Base-by-base conservation (phyloP, 2,113 vertebrate genomes). In the Dasyprocta punctata region DNA sequence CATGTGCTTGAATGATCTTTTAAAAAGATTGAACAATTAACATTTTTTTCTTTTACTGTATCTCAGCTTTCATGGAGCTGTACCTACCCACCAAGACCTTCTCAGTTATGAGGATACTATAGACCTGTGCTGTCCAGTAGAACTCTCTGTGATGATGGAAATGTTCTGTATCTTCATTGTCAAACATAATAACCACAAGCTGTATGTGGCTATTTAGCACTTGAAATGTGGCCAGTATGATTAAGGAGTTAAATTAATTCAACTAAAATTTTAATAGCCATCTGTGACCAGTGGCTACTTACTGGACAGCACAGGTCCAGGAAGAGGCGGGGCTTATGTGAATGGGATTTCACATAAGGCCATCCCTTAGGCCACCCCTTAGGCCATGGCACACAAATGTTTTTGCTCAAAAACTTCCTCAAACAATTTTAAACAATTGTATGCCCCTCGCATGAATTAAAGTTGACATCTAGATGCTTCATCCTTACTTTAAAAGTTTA, bases 401-500 rank as follows among this genome's bases (percentile, higher is more conserved):
- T 92, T 95, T 94, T 80, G 58, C 14, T 33, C 7, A 33, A 28
- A 8, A 47, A 17, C 30, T 61, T 91, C 89, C 61, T 89, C 28
- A 91, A 93, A 89, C 33, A 96, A 20, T 82, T 85, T 89, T 81
- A 86, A 95, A 47, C 75, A 63, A 49, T 47, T 88, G 28, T 30
- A 6, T n/a, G 38, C 7, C 36, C 52, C 38, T 60, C 87, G 60
- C 36, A 73, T 61, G 94, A 92, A 90, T 77, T 60, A 54, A 93
- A 81, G 30, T 73, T 95, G 84, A 90, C 38, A 36, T 87, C 81
- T 67, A 93, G 77, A 92, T 41, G n/a, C 84, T 94, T 87, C 69
- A 71, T 81, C 65, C 54, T 96, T 88, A 38, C 67, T 49, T 95
- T 90, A 80, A 92, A 97, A 98, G 73, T 97, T 97, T 97, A 94